Conservation (phyloP, 2,797 vertebrate genomes). For the Smutsia gigantea region DNA sequence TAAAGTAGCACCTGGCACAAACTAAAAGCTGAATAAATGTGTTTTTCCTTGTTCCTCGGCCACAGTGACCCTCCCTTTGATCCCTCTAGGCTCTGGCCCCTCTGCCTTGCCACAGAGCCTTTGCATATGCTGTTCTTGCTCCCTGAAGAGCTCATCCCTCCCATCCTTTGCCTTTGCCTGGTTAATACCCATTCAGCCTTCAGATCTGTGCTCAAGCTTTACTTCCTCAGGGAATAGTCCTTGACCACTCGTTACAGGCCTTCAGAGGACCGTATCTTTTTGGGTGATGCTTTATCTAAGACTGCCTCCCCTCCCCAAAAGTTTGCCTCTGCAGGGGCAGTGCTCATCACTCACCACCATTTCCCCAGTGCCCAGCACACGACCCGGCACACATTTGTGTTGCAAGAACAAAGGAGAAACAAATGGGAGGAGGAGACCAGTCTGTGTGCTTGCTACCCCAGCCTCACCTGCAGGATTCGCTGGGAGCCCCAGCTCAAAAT, state of each 20-base stretch:
- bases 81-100: background rate
- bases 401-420: background rate
- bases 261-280: background rate
- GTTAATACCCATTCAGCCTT: background rate
- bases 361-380: background rate
- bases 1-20: background rate
- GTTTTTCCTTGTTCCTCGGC: background rate
- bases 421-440: background rate
- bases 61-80: background rate
- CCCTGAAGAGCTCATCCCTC: background rate
- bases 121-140: background rate
- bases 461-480: background rate
- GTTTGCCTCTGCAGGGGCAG: rapidly evolving
- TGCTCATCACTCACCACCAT: background rate
- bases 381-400: background rate
- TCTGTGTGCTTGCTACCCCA: background rate
- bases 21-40: background rate
- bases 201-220: background rate
- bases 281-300: background rate
- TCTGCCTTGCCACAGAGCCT: background rate
- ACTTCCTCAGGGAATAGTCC: background rate
- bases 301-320: background rate
- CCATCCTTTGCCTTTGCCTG: background rate
- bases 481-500: background rate
- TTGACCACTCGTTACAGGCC: background rate